These are phyloP conservation scores for Microplitis deprimator DNA, from an alignment of 2,888 invertebrate genomes.

Conservation along the genomic window DNA sequence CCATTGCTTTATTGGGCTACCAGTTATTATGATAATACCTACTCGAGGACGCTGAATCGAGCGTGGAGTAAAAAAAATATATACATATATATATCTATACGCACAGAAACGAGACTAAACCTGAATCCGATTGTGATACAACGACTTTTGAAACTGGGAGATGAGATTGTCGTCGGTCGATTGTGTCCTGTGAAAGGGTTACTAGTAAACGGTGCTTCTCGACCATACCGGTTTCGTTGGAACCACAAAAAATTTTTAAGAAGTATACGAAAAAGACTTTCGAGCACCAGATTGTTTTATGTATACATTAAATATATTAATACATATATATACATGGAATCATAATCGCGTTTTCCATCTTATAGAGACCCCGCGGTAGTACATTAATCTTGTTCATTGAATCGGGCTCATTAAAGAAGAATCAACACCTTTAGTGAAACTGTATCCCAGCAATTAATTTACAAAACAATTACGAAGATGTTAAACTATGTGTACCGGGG, in stretches of 20 bases:
- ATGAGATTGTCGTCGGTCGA: conserved; percentile 35
- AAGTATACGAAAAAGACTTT: conserved; percentile 19
- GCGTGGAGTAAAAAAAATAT: conserved; percentile 15
- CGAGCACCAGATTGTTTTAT: background rate
- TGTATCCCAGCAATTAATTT: background rate
- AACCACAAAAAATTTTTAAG: conserved; percentile 16
- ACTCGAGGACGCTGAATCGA: conserved; percentile 17
- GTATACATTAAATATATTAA: background rate
- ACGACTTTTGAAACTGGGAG: conserved; percentile 20
- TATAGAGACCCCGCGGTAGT: background rate
- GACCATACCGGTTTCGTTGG: conserved; percentile 28
- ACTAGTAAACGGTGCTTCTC: conserved; percentile 30
- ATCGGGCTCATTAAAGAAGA: background rate
- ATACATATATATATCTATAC: background rate
- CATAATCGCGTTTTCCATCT: background rate
- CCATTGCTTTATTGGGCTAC: conserved; percentile 57
- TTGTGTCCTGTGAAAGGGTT: conserved; percentile 34
- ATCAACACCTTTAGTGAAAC: background rate
- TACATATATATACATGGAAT: background rate
- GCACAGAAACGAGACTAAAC: conserved; percentile 20
- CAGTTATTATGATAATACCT: conserved; percentile 58
- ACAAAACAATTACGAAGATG: conserved; percentile 1
- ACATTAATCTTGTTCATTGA: background rate
- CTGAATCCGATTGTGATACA: conserved; percentile 35
- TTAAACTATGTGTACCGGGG: background rate